Conservation (phyloP, 2,797 vertebrate species). For the Pseudotriccus pelzelni region DNA sequence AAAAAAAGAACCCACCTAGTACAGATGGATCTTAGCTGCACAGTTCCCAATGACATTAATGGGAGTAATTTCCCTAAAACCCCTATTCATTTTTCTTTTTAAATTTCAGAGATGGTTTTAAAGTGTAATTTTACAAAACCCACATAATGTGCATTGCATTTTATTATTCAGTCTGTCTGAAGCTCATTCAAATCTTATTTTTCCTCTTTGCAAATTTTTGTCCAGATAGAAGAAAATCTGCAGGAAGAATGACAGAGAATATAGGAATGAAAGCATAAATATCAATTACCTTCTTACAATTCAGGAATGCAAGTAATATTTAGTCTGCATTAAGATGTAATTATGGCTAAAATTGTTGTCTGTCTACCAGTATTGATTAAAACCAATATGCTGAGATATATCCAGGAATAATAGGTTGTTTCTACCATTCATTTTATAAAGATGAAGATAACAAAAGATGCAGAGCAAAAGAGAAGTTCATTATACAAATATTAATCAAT, state of each 20-base stretch:
- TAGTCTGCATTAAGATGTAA: neutral
- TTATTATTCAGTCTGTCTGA: neutral
- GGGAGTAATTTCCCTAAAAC: conserved; percentile 36
- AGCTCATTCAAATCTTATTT: neutral
- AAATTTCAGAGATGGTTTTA: neutral
- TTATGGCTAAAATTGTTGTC: neutral
- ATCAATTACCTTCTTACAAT: neutral
- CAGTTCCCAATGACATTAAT: neutral
- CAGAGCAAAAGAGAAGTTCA: neutral
- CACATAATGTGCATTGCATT: neutral
- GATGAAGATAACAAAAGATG: neutral
- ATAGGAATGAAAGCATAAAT: neutral
- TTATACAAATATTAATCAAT: neutral
- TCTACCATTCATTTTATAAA: neutral
- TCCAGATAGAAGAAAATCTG: neutral
- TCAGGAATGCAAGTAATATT: neutral
- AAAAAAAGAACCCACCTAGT: neutral
- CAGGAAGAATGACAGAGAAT: neutral
- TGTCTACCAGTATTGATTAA: neutral
- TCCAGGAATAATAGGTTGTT: neutral
- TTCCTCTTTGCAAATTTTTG: neutral
- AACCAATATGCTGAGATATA: neutral
- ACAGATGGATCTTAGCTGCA: neutral
- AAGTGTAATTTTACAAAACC: conserved; percentile 42
- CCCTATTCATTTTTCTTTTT: neutral